Base-by-base conservation (phyloP, 2,113 vertebrate species). In the Neomonachus schauinslandi region DNA sequence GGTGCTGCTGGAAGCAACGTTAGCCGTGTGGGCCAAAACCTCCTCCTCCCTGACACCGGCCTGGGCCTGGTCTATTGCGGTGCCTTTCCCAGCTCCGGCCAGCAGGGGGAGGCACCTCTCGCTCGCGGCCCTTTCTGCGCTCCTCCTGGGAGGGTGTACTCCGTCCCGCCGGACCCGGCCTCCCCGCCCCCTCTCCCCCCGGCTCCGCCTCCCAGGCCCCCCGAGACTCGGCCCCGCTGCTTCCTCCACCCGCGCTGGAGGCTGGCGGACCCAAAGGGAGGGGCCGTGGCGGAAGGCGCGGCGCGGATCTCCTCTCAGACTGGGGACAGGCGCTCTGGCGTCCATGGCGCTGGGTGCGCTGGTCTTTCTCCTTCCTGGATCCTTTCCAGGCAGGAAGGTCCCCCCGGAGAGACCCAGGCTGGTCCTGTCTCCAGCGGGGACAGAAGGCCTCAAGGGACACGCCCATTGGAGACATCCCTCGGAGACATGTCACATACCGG, bases 21-120 rank as follows among this genome's bases (percentile, higher is more conserved):
- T 39, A 57, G 53, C 59, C 65, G 33, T 46, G 67, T 67, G 33
- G 6, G 13, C 19, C 33, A 36, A 15, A 26, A 7, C 22, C 55
- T 7, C 9, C 79, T 42, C 33, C 31, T 13, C 31, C 16, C 13
- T 4, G 63, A 14, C 59, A 1, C 39, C 12, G 33, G 31, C 63
- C 80, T 8, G 15, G 22, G 12, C 42, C 13, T 0, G 1, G 28
- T 22, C 65, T 18, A 15, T 3, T 5, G 63, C 3, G 1, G 7
- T 19, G 86, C 31, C 83, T 69, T 91, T 96, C 33, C 95, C 71
- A n/a, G 39, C 6, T 57, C 53, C 63, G 79, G 76, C 97, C 98
- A 95, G 97, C 96, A 98, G 97, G 93, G 93, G 98, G 98, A 2
- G 82, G 91, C 81, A 9, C 87, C 85, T 49, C 77, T 90, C 91